Conservation (phyloP, 2,797 vertebrate genomes). For the Linurgus olivaceus region DNA sequence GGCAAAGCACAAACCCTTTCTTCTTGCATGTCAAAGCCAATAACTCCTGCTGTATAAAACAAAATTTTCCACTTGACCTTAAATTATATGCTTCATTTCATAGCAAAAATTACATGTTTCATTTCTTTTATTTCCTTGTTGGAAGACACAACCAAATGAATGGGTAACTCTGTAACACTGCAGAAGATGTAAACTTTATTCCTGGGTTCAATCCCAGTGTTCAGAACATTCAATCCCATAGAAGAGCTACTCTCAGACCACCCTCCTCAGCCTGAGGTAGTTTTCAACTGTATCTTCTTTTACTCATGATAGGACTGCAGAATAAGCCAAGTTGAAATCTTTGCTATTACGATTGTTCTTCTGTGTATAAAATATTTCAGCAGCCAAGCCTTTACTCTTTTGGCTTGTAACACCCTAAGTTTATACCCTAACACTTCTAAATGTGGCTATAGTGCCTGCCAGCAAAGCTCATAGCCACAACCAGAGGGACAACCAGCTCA, state of each 20-base stretch:
- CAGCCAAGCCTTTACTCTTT: background rate
- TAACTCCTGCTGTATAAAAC: background rate
- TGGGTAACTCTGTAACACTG: background rate
- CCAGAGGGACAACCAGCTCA: background rate
- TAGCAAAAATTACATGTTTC: background rate
- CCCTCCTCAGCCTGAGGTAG: background rate
- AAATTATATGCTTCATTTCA: background rate
- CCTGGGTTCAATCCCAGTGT: background rate
- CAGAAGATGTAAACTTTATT: background rate
- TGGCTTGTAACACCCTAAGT: background rate
- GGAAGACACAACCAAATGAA: background rate
- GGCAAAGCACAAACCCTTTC: background rate
- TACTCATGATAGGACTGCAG: fast-evolving
- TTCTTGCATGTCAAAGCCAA: background rate
- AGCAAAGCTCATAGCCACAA: background rate
- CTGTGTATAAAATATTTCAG: background rate
- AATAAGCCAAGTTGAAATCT: background rate
- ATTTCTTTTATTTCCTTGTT: background rate
- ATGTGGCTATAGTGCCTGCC: background rate
- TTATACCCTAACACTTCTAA: background rate
- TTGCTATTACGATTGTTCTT: background rate
- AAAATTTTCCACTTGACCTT: background rate
- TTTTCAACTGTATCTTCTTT: background rate
- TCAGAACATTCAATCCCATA: background rate
- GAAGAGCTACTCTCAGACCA: background rate